Percentiles rank a stretch among this genome's conserved stretches.
phyloP scores from a whole-genome alignment of 2,113 vertebrate genomes.

The Bostrychus sinensis region DNA sequence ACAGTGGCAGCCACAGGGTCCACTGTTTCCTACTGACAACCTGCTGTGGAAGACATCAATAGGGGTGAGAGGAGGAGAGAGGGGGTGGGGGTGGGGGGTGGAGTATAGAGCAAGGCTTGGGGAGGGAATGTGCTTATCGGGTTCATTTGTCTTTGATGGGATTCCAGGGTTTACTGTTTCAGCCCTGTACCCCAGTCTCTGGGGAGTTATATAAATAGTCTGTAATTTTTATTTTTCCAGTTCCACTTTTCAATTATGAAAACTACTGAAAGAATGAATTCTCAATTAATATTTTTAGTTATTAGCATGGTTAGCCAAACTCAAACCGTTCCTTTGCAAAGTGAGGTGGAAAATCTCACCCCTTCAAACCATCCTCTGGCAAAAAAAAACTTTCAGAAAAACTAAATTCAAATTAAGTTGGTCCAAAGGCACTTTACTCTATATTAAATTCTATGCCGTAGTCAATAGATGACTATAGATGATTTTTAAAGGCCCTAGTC shows the following conservation, averaged over 20 bases:
- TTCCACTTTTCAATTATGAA: not conserved
- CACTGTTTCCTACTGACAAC: conserved; percentile 17
- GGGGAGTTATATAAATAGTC: conserved; percentile 22
- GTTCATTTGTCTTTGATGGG: conserved; percentile 40
- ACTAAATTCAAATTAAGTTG: too few species aligned
- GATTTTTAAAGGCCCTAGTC: too few species aligned
- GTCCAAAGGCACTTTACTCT: too few species aligned
- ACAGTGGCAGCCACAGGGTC: conserved; percentile 10
- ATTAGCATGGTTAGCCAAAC: too few species aligned
- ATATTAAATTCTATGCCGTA: too few species aligned
- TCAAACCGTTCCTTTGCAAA: too few species aligned
- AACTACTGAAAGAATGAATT: too few species aligned
- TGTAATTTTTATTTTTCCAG: not conserved
- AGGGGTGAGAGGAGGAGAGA: not conserved
- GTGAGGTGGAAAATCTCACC: too few species aligned
- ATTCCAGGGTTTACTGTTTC: conserved; percentile 32
- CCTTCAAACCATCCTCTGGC: too few species aligned
- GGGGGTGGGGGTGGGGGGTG: not conserved
- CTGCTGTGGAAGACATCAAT: conserved; percentile 25
- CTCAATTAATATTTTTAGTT: too few species aligned
- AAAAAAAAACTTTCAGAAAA: too few species aligned
- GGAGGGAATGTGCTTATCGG: conserved; percentile 11
- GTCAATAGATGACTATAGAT: too few species aligned
- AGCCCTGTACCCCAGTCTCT: not conserved
- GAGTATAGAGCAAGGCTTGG: not conserved